These are phyloP conservation scores for Spodoptera litura DNA, from an alignment of 1,140 invertebrate species.

Conservation along the genomic window DNA sequence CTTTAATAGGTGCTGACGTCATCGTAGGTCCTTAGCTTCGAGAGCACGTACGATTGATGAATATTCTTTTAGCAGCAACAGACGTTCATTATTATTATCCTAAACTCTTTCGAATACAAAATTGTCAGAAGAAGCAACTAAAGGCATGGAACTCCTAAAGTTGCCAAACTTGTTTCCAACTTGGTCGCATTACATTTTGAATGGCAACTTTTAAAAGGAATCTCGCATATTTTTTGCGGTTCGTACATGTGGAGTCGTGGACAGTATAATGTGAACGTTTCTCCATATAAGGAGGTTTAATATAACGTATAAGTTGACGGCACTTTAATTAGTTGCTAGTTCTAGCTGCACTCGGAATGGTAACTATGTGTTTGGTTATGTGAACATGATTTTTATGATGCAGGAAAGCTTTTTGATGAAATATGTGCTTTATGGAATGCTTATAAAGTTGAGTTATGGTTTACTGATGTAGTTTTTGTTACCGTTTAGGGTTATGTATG, in stretches of 20 bases:
- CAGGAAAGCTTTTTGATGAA: no score
- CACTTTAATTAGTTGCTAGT: slow-evolving; percentile 22
- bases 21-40: neutral
- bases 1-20: neutral
- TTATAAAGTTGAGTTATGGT: no score
- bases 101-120: no score
- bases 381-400: no score
- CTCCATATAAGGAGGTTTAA: slow-evolving; percentile 21
- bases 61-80: no score
- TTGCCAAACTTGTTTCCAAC: slow-evolving; percentile 15
- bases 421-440: no score
- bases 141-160: neutral
- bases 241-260: slow-evolving; percentile 1
- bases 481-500: no score
- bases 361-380: neutral
- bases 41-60: no score
- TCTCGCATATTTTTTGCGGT: slow-evolving; percentile 19
- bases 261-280: slow-evolving; percentile 25
- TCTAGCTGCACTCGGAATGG: neutral
- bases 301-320: slow-evolving; percentile 36
- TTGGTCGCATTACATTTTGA: slow-evolving; percentile 26
- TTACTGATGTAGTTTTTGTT: no score
- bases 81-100: no score
- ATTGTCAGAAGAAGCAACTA: neutral
- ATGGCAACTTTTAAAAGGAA: slow-evolving; percentile 33